Evolutionary conservation across 1,140 invertebrate species (phyloP).

Genomic region (Neuroterus valhalla): DNA sequence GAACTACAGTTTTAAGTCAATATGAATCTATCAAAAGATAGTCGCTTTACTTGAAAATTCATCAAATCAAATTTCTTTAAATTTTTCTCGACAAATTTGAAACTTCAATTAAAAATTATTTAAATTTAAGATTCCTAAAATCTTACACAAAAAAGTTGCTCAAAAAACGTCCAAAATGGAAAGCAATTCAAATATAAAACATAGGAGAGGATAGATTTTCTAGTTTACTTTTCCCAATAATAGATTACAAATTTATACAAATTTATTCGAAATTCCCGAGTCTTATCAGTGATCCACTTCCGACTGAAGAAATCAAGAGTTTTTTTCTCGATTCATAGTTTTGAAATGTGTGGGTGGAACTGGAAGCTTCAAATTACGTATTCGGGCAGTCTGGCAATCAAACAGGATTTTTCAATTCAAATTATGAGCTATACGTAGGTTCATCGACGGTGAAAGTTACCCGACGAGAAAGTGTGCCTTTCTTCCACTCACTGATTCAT

Average conservation of each 20-base stretch:
- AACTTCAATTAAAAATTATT: too few species aligned
- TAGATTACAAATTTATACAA: too few species aligned
- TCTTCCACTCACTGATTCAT: slow-evolving; percentile 74
- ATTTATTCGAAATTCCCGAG: too few species aligned
- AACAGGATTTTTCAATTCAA: slow-evolving; percentile 64
- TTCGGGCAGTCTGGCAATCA: slow-evolving; percentile 20
- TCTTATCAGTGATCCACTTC: neutral
- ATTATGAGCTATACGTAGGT: slow-evolving; percentile 56
- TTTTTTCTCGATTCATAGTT: neutral
- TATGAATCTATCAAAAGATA: too few species aligned
- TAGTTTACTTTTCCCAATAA: too few species aligned
- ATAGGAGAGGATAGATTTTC: too few species aligned
- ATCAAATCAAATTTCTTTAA: too few species aligned
- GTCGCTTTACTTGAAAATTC: too few species aligned
- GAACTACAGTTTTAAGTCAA: too few species aligned
- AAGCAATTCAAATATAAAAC: too few species aligned
- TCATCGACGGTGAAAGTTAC: slow-evolving; percentile 75
- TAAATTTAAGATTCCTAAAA: too few species aligned
- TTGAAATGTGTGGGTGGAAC: neutral
- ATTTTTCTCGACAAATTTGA: too few species aligned
- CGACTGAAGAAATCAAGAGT: slow-evolving; percentile 32
- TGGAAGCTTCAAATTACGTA: slow-evolving; percentile 25
- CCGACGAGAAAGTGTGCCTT: slow-evolving; percentile 73
- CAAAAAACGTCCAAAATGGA: neutral
- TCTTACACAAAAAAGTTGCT: neutral